Conservation (phyloP, 2,888 invertebrate species). For the Volucella zonaria region DNA sequence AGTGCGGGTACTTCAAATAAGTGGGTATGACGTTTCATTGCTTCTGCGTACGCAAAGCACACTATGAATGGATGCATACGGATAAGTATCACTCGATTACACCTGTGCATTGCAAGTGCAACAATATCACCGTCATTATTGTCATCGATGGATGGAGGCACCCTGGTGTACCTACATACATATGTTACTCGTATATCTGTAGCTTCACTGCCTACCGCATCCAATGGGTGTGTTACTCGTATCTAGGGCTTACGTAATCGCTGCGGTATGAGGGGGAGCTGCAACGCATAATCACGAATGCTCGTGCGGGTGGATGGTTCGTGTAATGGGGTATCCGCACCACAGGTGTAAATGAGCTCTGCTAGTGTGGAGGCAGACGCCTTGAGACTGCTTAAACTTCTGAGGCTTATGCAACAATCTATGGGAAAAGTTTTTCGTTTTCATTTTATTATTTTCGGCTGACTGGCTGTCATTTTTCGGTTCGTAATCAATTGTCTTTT, state of each 20-base stretch:
- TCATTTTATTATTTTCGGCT: slow-evolving; percentile 34
- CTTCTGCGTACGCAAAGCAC: slow-evolving; percentile 29
- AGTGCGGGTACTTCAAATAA: slow-evolving; percentile 15
- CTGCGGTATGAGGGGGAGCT: background rate
- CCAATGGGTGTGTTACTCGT: slow-evolving; percentile 18
- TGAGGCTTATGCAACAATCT: slow-evolving; percentile 38
- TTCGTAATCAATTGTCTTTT: slow-evolving; percentile 44
- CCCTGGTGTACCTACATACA: background rate
- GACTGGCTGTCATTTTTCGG: slow-evolving; percentile 49
- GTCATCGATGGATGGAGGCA: slow-evolving; percentile 11
- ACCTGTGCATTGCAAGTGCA: slow-evolving; percentile 46
- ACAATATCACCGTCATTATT: slow-evolving; percentile 30
- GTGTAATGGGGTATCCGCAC: slow-evolving; percentile 5
- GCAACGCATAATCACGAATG: slow-evolving; percentile 14
- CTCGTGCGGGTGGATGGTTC: slow-evolving; percentile 6
- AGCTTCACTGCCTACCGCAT: background rate
- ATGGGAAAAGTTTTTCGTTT: slow-evolving; percentile 18
- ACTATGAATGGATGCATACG: slow-evolving; percentile 18
- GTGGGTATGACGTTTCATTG: slow-evolving; percentile 22
- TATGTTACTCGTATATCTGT: background rate
- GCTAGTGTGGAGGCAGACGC: slow-evolving; percentile 30
- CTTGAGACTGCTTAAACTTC: slow-evolving; percentile 10
- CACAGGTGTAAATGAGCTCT: slow-evolving; percentile 32
- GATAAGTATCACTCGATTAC: slow-evolving; percentile 42
- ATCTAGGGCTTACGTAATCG: slow-evolving; percentile 2